Conservation (phyloP, 2,888 invertebrate species). For the Leptopilina syphax region DNA sequence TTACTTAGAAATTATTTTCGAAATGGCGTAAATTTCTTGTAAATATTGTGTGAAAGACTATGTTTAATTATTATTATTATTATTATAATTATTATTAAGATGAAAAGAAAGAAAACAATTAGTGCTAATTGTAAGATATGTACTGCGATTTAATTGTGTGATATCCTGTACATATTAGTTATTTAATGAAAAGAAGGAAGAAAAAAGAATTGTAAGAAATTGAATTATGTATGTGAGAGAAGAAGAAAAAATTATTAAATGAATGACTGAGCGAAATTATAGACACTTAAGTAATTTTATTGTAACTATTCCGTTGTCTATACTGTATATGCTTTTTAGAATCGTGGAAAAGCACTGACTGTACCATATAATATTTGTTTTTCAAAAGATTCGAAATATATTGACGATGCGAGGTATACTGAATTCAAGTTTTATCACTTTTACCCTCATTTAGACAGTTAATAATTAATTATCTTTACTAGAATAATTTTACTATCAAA, state of each 20-base stretch:
- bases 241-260: background rate
- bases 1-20: slow-evolving; percentile 38
- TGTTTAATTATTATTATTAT: background rate
- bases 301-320: slow-evolving; percentile 68
- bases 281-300: slow-evolving; percentile 64
- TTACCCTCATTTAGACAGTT: background rate
- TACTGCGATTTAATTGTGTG: slow-evolving; percentile 70
- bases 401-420: slow-evolving; percentile 66
- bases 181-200: slow-evolving; percentile 29
- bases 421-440: slow-evolving; percentile 46
- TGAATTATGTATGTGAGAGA: slow-evolving; percentile 14
- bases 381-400: slow-evolving; percentile 71
- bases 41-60: slow-evolving; percentile 45
- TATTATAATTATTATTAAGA: no score
- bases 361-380: slow-evolving; percentile 72
- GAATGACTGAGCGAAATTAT: background rate
- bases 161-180: slow-evolving; percentile 71
- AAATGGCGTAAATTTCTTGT: slow-evolving; percentile 29
- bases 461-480: no score
- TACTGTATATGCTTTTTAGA: slow-evolving; percentile 69
- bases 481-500: no score
- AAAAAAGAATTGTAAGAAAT: slow-evolving; percentile 45
- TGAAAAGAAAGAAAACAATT: background rate
- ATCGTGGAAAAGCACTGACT: slow-evolving; percentile 57
- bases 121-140: slow-evolving; percentile 63